Evolutionary conservation across 2,797 vertebrate species (phyloP), one percentile per base, ranked within the genome.

Genomic region (Rhodeus uyekii): DNA sequence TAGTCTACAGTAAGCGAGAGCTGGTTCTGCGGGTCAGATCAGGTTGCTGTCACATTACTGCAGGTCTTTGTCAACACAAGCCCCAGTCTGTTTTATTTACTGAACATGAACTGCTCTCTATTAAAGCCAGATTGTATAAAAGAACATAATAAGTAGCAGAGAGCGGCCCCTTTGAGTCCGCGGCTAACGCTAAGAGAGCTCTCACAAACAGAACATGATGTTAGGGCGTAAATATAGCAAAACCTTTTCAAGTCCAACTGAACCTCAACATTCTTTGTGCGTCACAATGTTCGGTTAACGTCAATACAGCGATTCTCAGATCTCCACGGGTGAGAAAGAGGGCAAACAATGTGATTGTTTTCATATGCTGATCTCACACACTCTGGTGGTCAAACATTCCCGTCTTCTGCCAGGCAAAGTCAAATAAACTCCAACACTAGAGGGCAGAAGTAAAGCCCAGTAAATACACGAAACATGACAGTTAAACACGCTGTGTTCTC

Each of bases 61-160:
- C 24, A 36, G 24, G 50, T 58, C 38, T 79, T 29, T 32, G 48
- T 79, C 65, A 69, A 69, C 77, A 69, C 65, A 58, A 79, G 61
- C 44, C 63, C 8, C n/a, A 16, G 53, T 71, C 78, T 69, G 78
- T n/a, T 58, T 60, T 39, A 68, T 71, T 80, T 69, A 60, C 65
- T 13, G 42, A 69, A 80, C 27, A 39, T 71, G 48, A 79, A n/a
- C 50, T n/a, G 50, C 50, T 80, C 53, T 69, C 64, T 29, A 80
- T 80, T 60, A 80, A 69, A 58, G 18, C n/a, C 78, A 69, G 78
- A 69, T 44, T 58, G 73, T 22, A 22, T 53, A 27, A 76, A 50
- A 80, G 83, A 48, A n/a, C 22, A 48, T 75, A 76, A 76, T 82
- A 29, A 76, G 72, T 73, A 68, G 77, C 69, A 79, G 55, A 58